Evolutionary conservation across 2,888 invertebrate species (phyloP), one percentile per base, ranked within the genome.

Genomic region (Auanema sp.): DNA sequence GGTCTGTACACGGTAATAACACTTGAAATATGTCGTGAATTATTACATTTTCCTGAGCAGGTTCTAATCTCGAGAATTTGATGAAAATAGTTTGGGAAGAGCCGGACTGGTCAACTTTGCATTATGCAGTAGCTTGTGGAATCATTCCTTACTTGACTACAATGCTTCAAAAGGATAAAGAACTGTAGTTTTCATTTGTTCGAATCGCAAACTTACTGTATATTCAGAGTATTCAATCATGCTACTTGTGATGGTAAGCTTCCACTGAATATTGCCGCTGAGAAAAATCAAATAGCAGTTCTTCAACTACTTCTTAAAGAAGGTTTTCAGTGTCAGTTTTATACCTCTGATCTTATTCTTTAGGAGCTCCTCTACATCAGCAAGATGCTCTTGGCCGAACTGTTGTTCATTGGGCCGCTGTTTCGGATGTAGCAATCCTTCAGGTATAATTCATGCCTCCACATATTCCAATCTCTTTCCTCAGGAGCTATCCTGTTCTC

Each of bases 101-200:
- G 23, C 59, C 54, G 16, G 60, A 60, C 50, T 64, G 64, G 64
- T 40, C 54, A n/a, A 43, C 64, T 6, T 54, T 64, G 21, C 64
- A 64, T 25, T 59, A 59, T 21, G 64, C 59, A 1, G 54, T 54
- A 11, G 64, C 64, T 12, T 60, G 56, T 42, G 64, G 64, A 43
- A 50, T 64, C 21, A 60, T 41, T 47, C 43, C 16, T n/a, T 58
- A 44, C 40, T 43, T 63, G 12, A 52, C 10, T 11, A 16, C 52
- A 1, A 43, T 58, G 44, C 43, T 63, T 12, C 43, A 63, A 52
- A 50, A 63, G 21, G 63, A 63, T 40, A 43, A 42, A 2, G 58
- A 63, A 53, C n/a, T 58, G 58, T 58, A 14, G 44, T 10, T 47
- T 18, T 47, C 10, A 3, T 18, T 5, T 10, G 4, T 18, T 10